Evolutionary conservation across 2,888 invertebrate genomes (phyloP).

Genomic region (Dascillus cervinus): DNA sequence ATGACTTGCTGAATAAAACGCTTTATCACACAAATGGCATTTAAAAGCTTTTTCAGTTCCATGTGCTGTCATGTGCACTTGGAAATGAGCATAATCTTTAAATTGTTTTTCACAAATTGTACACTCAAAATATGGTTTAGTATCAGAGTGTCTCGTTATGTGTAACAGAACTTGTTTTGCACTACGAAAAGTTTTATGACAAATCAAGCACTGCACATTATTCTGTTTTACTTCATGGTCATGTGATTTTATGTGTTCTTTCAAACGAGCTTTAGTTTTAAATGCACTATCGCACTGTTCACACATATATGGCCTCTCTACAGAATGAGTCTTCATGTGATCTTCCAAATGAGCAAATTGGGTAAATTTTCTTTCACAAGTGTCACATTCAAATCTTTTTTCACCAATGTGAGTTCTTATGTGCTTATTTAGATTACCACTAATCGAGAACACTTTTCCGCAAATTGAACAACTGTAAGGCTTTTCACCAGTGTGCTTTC

Average conservation of each 20-base stretch:
- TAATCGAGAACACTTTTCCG: constrained; percentile 34
- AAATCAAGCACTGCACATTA: constrained; percentile 28
- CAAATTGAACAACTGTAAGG: constrained; percentile 33
- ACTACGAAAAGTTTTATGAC: constrained; percentile 28
- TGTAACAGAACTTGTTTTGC: constrained; percentile 28
- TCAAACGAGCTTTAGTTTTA: constrained; percentile 32
- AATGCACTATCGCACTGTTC: constrained; percentile 32
- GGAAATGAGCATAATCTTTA: constrained; percentile 25
- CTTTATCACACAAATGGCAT: constrained; percentile 32
- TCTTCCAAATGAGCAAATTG: constrained; percentile 37
- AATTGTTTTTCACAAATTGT: constrained; percentile 30
- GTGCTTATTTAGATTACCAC: constrained; percentile 36
- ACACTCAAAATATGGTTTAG: constrained; percentile 28
- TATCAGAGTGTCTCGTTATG: constrained; percentile 27
- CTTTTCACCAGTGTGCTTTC: constrained; percentile 37
- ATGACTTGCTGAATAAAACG: constrained; percentile 30
- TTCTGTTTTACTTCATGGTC: constrained; percentile 23
- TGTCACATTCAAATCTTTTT: constrained; percentile 30
- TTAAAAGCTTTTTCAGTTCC: constrained; percentile 24
- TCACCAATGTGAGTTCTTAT: constrained; percentile 33
- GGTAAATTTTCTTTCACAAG: constrained; percentile 33
- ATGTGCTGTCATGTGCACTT: constrained; percentile 24
- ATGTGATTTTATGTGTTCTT: constrained; percentile 31
- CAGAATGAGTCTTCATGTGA: constrained; percentile 34
- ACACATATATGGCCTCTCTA: constrained; percentile 32